Base-by-base conservation (phyloP, 2,113 vertebrate species). In the Oreocharis arfaki region DNA sequence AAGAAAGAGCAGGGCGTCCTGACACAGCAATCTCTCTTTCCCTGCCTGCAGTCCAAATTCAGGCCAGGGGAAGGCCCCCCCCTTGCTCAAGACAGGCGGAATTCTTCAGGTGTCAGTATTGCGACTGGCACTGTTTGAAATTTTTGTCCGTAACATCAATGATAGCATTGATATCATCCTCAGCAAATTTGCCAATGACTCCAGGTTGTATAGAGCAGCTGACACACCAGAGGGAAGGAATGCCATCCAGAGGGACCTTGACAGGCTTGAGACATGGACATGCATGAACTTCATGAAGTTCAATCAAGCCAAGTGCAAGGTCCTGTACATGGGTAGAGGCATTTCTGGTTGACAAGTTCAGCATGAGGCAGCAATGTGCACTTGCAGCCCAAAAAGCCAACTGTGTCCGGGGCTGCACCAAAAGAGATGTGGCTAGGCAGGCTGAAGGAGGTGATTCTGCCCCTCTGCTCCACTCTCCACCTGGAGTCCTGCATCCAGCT, bases 301-400 rank as follows among this genome's bases (percentile, higher is more conserved):
- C 28, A n/a, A 2, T 20, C 47, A 39, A 46, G 23, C 37, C 22
- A 52, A 59, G 16, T 53, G 5, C 33, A 46, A 53, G 16, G 39
- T 53, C 24, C n/a, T 53, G 13, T 16, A 32, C 24, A 7, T 32
- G 13, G 6, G 3, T 30, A 46, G 39, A 35, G 18, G 4, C 5
- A 32, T 22, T 6, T 2, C 0, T 27, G 11, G 10, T 6, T 16
- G 30, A 27, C 16, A 30, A 60, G 21, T 19, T 83, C 21, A 55
- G 28, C 15, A 3, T 11, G n/a, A 49, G 8, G 18, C 0, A 0
- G 4, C 6, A 75, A 26, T 12, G 1, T 42, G 5, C 0, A 0
- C 26, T 56, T 56, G 15, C 32, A 77, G 27, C 13, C 49, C 35
- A 50, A 63, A 76, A 56, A 6, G 5, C 10, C 26, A 42, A 11